phyloP scores from a whole-genome alignment of 2,797 vertebrate species.

The Platalea minor region DNA sequence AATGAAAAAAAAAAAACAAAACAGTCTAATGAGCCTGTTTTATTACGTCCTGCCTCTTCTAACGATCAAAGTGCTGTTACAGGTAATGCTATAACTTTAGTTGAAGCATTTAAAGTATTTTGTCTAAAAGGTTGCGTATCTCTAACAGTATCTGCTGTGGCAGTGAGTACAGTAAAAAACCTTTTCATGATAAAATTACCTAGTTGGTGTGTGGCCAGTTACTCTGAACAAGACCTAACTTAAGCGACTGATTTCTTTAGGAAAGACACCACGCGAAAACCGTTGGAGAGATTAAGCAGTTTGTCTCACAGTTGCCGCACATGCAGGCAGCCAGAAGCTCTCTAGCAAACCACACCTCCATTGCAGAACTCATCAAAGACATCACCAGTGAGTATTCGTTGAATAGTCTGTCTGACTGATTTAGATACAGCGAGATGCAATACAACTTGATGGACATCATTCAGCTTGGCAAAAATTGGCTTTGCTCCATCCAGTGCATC shows the following conservation, averaged over 20 bases:
- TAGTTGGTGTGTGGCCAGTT: neutral
- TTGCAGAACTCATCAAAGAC: constrained; percentile 96
- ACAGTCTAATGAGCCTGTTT: neutral
- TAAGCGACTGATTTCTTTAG: constrained; percentile 64
- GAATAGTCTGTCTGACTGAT: neutral
- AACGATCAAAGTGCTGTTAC: neutral
- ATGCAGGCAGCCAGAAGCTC: constrained; percentile 97
- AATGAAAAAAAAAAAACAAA: neutral
- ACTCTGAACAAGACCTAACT: neutral
- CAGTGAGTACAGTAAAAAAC: neutral
- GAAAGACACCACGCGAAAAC: constrained; percentile 97
- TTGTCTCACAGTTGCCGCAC: constrained; percentile 96
- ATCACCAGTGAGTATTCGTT: constrained; percentile 86
- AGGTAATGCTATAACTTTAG: neutral
- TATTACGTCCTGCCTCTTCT: neutral
- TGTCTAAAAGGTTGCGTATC: accelerated
- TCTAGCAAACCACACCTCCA: constrained; percentile 96
- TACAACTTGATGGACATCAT: neutral
- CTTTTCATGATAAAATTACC: neutral
- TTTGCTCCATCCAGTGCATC: neutral
- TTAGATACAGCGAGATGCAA: neutral
- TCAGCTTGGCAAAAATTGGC: neutral
- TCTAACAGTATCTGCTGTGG: neutral
- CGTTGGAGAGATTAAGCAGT: constrained; percentile 98
- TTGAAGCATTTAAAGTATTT: neutral